Base-by-base conservation (phyloP, 2,797 vertebrate species). In the Danio kyathit region DNA sequence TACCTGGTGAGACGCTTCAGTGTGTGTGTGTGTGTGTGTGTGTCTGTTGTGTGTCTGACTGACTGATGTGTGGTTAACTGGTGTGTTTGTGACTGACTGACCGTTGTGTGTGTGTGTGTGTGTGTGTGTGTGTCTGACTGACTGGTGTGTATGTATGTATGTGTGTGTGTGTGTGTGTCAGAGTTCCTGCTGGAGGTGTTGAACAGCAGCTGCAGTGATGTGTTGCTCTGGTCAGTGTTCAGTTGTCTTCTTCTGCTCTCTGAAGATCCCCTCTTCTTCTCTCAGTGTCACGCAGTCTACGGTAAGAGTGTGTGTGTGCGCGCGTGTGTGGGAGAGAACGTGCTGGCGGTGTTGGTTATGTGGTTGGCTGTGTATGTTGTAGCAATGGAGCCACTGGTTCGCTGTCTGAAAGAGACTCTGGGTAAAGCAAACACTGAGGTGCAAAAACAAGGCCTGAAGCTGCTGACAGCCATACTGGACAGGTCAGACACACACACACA, bases 111-210 rank as follows among this genome's bases (percentile, higher is more conserved):
- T n/a, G n/a, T n/a, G n/a, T 49, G 4, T 51, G 44, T 10, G 11
- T 29, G 17, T 51, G 29, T 61, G 21, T 51, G 72, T 76, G 44
- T 84, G n/a, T 12, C 3, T 46, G 54, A 3, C 49, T 52, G 29
- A 29, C 3, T 29, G 29, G 3, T 21, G 56, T 29, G 6, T n/a
- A n/a, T n/a, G n/a, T n/a, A n/a, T 49, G 4, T 51, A 44, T 10
- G 11, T 29, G 17, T 51, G 29, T 61, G 21, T 51, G 72, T 76
- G 44, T 84, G 56, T 76, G 54, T 75, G 84, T 40, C 19, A 98
- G 98, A 96, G 89, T 99, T 99, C 88, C 92, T 99, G 83, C 97
- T 97, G 85, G 97, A 99, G 89, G 92, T 94, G 81, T 92, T 99
- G 70, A 93, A 89, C 38, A 92, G 94, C 72, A 92, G 90, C 38